These are phyloP conservation scores for Azemiops feae DNA, from an alignment of 2,113 vertebrate species.

Conservation along the genomic window DNA sequence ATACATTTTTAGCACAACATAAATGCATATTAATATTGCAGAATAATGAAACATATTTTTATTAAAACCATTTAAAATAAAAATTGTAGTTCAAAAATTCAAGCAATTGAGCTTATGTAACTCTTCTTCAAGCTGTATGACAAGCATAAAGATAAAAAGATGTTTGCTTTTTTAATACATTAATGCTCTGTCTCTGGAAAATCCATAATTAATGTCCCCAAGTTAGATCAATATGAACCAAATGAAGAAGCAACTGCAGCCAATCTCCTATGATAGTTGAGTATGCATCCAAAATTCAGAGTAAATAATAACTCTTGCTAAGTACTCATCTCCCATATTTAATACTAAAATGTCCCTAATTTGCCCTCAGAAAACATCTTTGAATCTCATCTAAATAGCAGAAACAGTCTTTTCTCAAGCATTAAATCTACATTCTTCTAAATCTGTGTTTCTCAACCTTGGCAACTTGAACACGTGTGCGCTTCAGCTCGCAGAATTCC, in stretches of 20 bases:
- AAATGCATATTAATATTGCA: not conserved
- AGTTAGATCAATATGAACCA: not conserved
- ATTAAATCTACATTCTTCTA: not conserved
- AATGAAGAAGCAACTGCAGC: not conserved
- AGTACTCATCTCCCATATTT: not conserved
- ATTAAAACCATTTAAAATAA: not conserved
- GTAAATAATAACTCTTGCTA: not conserved
- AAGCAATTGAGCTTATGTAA: not conserved
- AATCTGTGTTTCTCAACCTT: not conserved
- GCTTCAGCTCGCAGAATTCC: not conserved
- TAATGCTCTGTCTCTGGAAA: not conserved
- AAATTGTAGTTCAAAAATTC: not conserved
- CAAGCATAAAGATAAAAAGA: not conserved
- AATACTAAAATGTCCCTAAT: not conserved
- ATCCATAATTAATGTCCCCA: not conserved
- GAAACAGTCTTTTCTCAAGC: not conserved
- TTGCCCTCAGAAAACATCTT: not conserved
- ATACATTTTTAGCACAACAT: not conserved
- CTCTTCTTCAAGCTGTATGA: not conserved
- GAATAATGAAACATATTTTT: not conserved
- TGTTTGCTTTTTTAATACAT: not conserved
- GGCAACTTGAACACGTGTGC: too few relatives aligned
- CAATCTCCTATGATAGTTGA: not conserved
- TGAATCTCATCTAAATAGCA: not conserved
- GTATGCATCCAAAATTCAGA: not conserved